A percentile compares a stretch with the other conserved stretches of the same genome.
Conservation (phyloP, 2,113 vertebrate genomes). For the Scortum barcoo region DNA sequence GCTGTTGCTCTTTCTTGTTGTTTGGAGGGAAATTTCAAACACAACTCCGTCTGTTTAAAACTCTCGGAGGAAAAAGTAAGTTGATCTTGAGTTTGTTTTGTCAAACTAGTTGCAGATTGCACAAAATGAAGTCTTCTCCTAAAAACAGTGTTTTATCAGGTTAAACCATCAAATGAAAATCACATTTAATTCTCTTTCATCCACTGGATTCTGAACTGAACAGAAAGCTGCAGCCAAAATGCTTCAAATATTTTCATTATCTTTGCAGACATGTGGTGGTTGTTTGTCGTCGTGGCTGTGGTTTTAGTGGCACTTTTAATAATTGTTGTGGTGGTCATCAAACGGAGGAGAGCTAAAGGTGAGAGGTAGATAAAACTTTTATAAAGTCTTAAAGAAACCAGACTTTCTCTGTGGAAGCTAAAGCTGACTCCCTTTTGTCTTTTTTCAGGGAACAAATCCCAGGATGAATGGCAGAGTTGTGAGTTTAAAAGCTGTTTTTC, state of each 20-base stretch:
- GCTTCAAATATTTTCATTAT: background rate
- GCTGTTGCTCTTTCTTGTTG: too few species aligned
- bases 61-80: too few species aligned
- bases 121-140: too few species aligned
- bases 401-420: background rate
- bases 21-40: too few species aligned
- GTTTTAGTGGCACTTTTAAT: background rate
- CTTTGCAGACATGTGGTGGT: background rate
- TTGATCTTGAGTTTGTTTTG: too few species aligned
- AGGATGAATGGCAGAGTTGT: background rate
- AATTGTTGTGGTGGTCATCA: background rate
- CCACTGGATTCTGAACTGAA: background rate
- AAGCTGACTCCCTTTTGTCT: background rate
- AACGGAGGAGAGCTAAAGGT: constrained; percentile 24
- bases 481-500: constrained; percentile 1
- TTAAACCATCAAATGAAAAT: too few species aligned
- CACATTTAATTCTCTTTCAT: background rate
- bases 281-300: background rate
- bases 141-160: too few species aligned
- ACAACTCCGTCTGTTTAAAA: background rate
- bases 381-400: too few species aligned
- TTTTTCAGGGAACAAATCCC: constrained; percentile 6
- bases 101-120: too few species aligned
- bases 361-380: background rate
- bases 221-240: background rate